Evolutionary conservation across 2,888 invertebrate species (phyloP).

Genomic region (Netelia melanura): DNA sequence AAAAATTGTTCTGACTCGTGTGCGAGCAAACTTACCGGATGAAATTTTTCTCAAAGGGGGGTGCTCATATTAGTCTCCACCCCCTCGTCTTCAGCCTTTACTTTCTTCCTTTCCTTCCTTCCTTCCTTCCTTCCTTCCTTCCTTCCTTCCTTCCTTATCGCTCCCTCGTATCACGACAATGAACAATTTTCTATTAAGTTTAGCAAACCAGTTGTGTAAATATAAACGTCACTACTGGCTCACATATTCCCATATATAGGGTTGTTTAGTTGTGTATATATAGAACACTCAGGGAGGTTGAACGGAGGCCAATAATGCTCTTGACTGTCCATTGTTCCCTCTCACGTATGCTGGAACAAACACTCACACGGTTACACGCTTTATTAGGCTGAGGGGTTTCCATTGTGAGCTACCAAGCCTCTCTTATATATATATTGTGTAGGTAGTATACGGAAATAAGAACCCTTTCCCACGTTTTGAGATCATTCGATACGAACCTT

Average conservation of each 20-base stretch:
- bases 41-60: conserved; percentile 53
- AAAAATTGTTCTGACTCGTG: neutral
- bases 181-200: conserved; percentile 68
- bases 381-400: conserved; percentile 51
- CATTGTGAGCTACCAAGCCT: conserved; percentile 41
- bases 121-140: conserved; percentile 45
- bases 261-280: neutral
- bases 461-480: conserved; percentile 63
- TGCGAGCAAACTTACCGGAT: neutral
- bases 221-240: conserved; percentile 46
- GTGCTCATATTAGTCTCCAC: conserved; percentile 54
- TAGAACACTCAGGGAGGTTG: conserved; percentile 11
- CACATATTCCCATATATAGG: conserved; percentile 9
- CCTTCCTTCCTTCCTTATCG: conserved; percentile 46
- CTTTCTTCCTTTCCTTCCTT: conserved; percentile 46
- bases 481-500: conserved; percentile 49
- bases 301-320: conserved; percentile 68
- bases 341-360: conserved; percentile 62
- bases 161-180: conserved; percentile 57
- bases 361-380: conserved; percentile 39
- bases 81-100: conserved; percentile 9
- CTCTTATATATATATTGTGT: conserved; percentile 18
- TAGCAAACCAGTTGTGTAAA: conserved; percentile 65
- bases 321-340: conserved; percentile 68
- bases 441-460: conserved; percentile 16